These are phyloP conservation scores for Aspidapion aeneum DNA, from an alignment of 2,888 invertebrate species.

Conservation along the genomic window DNA sequence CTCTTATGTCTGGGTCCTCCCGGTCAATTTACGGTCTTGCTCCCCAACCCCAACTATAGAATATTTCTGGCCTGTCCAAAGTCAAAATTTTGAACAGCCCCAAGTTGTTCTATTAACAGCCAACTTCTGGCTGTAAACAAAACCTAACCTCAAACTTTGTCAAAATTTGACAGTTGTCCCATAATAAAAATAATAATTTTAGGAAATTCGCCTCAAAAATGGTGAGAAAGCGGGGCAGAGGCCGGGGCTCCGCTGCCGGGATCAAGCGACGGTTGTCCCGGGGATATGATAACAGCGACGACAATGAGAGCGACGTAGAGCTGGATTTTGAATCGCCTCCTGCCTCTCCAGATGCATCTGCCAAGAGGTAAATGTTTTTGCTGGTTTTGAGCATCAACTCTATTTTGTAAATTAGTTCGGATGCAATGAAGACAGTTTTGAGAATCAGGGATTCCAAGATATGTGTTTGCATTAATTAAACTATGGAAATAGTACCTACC, in stretches of 20 bases:
- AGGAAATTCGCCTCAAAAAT: background rate
- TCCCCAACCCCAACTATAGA: too few species aligned
- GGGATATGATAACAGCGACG: constrained; percentile 32
- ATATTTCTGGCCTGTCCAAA: too few species aligned
- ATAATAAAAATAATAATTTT: constrained; percentile 3
- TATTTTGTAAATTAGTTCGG: too few species aligned
- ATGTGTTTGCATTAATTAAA: too few species aligned
- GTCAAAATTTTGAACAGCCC: too few species aligned
- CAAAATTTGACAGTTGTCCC: constrained; percentile 6
- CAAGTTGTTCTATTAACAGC: too few species aligned
- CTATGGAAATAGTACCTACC: too few species aligned
- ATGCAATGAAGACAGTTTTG: too few species aligned
- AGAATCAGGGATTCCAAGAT: too few species aligned
- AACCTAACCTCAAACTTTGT: constrained; percentile 18
- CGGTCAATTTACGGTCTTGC: too few species aligned
- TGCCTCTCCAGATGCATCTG: background rate
- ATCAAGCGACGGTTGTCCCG: constrained; percentile 15
- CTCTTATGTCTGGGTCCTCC: too few species aligned
- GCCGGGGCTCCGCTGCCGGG: background rate
- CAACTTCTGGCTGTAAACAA: constrained; percentile 7
- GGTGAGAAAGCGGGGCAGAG: background rate
- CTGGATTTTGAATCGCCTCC: constrained; percentile 24
- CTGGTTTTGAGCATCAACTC: too few species aligned
- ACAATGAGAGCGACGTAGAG: constrained; percentile 44
- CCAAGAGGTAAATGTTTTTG: background rate